Base-by-base conservation (phyloP, 2,888 invertebrate genomes). In the Xanthostigma xanthostigma region DNA sequence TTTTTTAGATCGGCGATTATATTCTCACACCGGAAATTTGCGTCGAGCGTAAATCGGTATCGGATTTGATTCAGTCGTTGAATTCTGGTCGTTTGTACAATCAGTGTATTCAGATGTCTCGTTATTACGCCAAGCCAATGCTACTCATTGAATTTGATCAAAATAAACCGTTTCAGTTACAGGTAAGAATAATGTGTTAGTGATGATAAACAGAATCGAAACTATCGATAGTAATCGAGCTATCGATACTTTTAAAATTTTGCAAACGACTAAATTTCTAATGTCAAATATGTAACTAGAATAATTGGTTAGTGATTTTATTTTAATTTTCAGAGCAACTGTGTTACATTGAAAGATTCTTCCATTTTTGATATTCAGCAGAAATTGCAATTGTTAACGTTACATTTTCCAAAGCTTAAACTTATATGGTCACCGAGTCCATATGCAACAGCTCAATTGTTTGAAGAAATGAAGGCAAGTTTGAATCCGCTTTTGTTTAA, bases 371-470 rank as follows among this genome's bases (percentile, higher is more conserved):
- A 90, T 57, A 79, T 93, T 40, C 84, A 87, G 58, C 82, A 90
- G 54, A 91, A 91, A 64, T 69, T 98, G 47, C 84, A 94, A 56
- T 71, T 97, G 36, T 73, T 98, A n/a, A 95, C 97, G 0, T 71
- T 97, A 56, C 91, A 95, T 64, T 96, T 97, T 68, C 96, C 97
- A 1, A 80, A 85, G 59, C 70, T 98, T 53, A 84, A 91, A 56
- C 71, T 97, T 9, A 84, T 97, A 36, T 97, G 97, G 97, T 95
- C 95, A 10, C 92, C 93, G 2, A 92, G 88, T 64, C 95, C 97
- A 0, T 89, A 92, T 64, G 94, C 94, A 38, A 92, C 94, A 0
- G 93, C 95, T 0, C 94, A 97, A 67, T 71, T 97, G 43, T 96
- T 97, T 67, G 88, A 93, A 62, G 93, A 96, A 66, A 71, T 96